Percentiles rank a stretch among this genome's conserved stretches.
These are phyloP conservation scores for Cariama cristata DNA, from an alignment of 2,113 vertebrate genomes.

Conservation along the genomic window DNA sequence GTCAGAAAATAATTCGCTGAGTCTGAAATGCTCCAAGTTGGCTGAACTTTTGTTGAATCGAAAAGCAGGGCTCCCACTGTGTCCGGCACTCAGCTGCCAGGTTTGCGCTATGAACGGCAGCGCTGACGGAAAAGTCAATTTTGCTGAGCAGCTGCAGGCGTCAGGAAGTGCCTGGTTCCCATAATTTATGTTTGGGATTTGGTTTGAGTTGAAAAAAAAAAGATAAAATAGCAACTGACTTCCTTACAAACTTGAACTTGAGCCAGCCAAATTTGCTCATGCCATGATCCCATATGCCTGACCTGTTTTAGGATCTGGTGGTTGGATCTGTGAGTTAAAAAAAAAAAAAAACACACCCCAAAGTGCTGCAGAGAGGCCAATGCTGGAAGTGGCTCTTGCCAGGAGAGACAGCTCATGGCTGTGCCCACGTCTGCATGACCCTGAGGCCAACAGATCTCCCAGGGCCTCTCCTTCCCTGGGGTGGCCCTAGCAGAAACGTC, in stretches of 20 bases:
- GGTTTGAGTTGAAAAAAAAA: neutral
- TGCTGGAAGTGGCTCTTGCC: neutral
- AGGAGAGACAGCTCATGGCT: neutral
- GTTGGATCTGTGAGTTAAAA: neutral
- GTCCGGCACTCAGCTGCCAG: slow-evolving; percentile 28
- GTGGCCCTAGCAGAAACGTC: neutral
- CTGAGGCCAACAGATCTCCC: fast-evolving
- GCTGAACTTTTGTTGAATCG: slow-evolving; percentile 48
- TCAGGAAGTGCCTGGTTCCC: slow-evolving; percentile 15
- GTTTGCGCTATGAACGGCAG: neutral
- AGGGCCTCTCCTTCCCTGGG: neutral
- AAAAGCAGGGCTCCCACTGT: neutral
- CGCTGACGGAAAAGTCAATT: neutral
- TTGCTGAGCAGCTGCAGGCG: slow-evolving; percentile 51
- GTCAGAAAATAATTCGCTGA: slow-evolving; percentile 51
- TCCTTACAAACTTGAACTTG: neutral
- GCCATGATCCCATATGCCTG: slow-evolving; percentile 45
- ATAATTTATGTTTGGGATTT: slow-evolving; percentile 3
- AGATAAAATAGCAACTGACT: neutral
- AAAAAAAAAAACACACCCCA: neutral
- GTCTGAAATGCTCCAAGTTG: slow-evolving; percentile 44
- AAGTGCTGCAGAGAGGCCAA: neutral
- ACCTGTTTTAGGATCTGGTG: neutral
- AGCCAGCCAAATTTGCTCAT: neutral
- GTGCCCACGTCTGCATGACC: fast-evolving